phyloP scores from a whole-genome alignment of 1,140 invertebrate species.

The Thalassaphorura encarpata region DNA sequence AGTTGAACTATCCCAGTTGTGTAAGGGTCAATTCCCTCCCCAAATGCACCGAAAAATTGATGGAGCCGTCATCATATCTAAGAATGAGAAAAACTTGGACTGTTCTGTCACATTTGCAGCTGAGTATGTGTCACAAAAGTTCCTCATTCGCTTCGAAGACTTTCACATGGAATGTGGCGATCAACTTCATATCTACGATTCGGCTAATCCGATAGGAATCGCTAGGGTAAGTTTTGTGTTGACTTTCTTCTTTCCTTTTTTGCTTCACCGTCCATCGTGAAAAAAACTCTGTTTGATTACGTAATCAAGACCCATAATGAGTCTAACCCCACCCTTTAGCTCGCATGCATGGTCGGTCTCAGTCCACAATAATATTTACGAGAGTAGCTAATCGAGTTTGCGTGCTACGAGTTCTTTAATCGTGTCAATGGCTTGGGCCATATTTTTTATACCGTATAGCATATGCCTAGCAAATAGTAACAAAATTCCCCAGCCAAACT shows the following conservation, averaged over 20 bases:
- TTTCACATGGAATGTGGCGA: slow-evolving; percentile 82
- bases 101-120: slow-evolving; percentile 87
- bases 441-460: neutral
- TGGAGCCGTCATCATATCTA: slow-evolving; percentile 73
- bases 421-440: too few species aligned
- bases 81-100: slow-evolving; percentile 78
- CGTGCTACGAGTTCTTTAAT: too few species aligned
- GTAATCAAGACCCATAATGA: too few species aligned
- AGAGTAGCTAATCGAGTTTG: too few species aligned
- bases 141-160: slow-evolving; percentile 79
- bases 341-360: too few species aligned
- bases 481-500: neutral
- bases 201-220: slow-evolving; percentile 71
- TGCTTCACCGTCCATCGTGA: neutral
- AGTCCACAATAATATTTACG: too few species aligned
- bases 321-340: too few species aligned
- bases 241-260: too few species aligned
- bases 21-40: slow-evolving; percentile 75
- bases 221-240: slow-evolving; percentile 58
- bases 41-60: slow-evolving; percentile 80
- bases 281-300: too few species aligned
- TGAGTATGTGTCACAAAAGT: slow-evolving; percentile 80
- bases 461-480: too few species aligned
- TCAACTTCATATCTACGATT: slow-evolving; percentile 84
- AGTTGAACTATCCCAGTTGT: slow-evolving; percentile 75